These are phyloP conservation scores for Omphaloscelis lunosa DNA, from an alignment of 2,888 invertebrate species.

Conservation along the genomic window DNA sequence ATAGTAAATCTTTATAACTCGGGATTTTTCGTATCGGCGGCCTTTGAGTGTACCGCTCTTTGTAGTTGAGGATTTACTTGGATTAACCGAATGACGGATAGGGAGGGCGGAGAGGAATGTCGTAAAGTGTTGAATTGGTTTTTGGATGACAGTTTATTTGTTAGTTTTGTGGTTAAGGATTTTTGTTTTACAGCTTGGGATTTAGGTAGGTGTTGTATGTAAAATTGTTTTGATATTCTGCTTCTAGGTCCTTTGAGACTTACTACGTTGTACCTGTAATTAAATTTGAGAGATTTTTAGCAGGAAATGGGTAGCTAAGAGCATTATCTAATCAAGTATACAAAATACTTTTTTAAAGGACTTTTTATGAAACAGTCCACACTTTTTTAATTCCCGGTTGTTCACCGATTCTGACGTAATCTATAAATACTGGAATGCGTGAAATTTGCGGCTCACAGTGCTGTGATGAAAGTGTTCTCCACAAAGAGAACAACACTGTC, in stretches of 20 bases:
- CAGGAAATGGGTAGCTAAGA: too few relatives aligned
- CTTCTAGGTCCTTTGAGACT: not conserved
- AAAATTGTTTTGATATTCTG: not conserved
- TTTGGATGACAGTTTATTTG: conserved; percentile 33
- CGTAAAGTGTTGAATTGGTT: conserved; percentile 47
- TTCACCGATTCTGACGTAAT: conserved; percentile 56
- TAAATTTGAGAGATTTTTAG: not conserved
- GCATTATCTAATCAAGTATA: not conserved
- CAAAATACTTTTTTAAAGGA: not conserved
- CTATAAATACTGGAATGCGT: conserved; percentile 68
- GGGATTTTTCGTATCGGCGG: conserved; percentile 82
- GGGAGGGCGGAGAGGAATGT: conserved; percentile 45
- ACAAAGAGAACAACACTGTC: conserved; percentile 56
- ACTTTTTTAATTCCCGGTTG: conserved; percentile 31
- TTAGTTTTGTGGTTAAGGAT: conserved; percentile 4
- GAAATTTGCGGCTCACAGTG: conserved; percentile 60
- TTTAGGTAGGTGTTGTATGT: not conserved
- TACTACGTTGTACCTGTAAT: not conserved
- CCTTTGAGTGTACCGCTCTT: conserved; percentile 77
- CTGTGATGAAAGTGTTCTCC: conserved; percentile 42
- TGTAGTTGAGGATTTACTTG: conserved; percentile 79
- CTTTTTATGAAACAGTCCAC: conserved; percentile 24
- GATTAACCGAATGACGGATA: conserved; percentile 78
- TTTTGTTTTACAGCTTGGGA: conserved; percentile 16
- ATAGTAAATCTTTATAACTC: conserved; percentile 85